Base-by-base conservation (phyloP, 2,888 invertebrate genomes). In the Drosophila merina region DNA sequence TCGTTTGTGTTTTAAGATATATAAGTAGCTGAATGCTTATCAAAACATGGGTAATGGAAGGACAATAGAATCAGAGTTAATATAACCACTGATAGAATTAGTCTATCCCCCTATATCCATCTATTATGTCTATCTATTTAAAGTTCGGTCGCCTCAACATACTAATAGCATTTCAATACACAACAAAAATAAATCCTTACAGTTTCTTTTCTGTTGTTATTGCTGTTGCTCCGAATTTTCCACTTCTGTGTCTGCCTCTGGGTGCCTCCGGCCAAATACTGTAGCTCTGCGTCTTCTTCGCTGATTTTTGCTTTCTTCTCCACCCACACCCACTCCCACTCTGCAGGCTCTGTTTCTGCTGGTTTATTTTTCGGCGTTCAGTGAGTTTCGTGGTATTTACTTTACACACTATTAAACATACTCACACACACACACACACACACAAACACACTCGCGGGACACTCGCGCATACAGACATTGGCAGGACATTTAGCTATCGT, bases 331-430 rank as follows among this genome's bases (percentile, higher is more conserved):
- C 20, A 20, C 20, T 20, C 20, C 20, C 20, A 20, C 20, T 20
- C 20, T 20, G 20, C 25, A 9, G 44, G 25, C 25, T 9, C 44
- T 10, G 44, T 10, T 54, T 8, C 25, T 20, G 52, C 67, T 79
- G 74, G 67, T 85, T 79, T 85, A 82, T 82, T 77, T 67, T 83
- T 82, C 75, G 82, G 85, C 82, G 70, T 78, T 84, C 85, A 69
- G 80, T 79, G 82, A 73, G 73, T 82, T 81, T 82, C 79, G 79
- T 85, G 75, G 81, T 85, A 81, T 81, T 81, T 81, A 81, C 81
- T 85, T 81, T 71, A 68, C 72, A 64, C 55, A 74, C 79, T 70
- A 60, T 55, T 60, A 56, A 59, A 55, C 49, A 60, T 38, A 14
- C 36, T 38, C 59, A 49, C 57, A 59, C 44, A 30, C 44, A 12